These are phyloP conservation scores for Enteromius mattozi DNA, from an alignment of 2,797 vertebrate genomes.

Conservation along the genomic window DNA sequence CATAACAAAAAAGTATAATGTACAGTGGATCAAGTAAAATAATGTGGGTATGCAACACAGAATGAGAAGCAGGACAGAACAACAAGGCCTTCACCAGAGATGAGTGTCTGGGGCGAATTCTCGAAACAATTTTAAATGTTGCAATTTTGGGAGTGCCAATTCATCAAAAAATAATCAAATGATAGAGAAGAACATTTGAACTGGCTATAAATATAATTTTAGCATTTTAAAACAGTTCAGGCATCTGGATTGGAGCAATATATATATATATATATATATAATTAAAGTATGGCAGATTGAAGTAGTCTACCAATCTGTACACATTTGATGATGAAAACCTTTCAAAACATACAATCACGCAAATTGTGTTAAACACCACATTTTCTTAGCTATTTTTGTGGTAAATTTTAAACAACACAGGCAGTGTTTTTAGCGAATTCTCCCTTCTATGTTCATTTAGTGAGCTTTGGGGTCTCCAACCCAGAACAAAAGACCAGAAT, in stretches of 20 bases:
- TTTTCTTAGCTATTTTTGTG: neutral
- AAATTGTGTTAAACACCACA: neutral
- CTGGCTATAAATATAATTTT: neutral
- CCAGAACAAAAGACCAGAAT: neutral
- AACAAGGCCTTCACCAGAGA: conserved; percentile 38
- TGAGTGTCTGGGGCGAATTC: conserved; percentile 36
- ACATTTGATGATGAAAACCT: neutral
- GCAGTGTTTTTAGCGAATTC: neutral
- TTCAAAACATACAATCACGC: neutral
- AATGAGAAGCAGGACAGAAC: conserved; percentile 8
- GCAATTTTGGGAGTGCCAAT: neutral
- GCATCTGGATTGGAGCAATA: neutral
- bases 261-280: neutral
- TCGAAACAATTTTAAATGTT: neutral
- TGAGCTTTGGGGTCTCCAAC: conserved; percentile 37
- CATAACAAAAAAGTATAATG: neutral
- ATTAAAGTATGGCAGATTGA: neutral
- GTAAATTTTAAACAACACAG: neutral
- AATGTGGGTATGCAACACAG: neutral
- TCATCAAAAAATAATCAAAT: neutral
- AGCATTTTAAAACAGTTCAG: neutral
- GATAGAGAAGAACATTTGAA: neutral
- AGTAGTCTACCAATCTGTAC: neutral
- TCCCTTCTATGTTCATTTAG: neutral
- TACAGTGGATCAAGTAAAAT: conserved; percentile 1